These are phyloP conservation scores for Chaetodon trifascialis DNA, from an alignment of 2,113 vertebrate genomes.

Conservation along the genomic window DNA sequence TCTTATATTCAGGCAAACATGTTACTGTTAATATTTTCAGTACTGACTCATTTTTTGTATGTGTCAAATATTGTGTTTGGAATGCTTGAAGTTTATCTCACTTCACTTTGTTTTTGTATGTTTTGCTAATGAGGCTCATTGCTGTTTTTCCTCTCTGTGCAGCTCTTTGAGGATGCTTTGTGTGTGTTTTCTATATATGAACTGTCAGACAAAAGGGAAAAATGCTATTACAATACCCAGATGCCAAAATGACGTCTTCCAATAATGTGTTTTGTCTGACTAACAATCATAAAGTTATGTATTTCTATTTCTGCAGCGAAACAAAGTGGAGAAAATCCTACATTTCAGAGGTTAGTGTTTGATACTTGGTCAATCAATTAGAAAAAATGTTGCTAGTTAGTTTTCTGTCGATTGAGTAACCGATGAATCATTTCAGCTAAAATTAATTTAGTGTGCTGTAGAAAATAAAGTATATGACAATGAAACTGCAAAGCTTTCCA, in stretches of 20 bases:
- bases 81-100: no score
- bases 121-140: no score
- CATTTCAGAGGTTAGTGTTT: not conserved
- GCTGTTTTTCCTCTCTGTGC: no score
- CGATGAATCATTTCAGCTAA: not conserved
- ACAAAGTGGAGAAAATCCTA: not conserved
- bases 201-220: not conserved
- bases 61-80: no score
- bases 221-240: not conserved
- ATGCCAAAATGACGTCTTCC: not conserved
- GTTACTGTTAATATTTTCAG: not conserved
- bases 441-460: not conserved
- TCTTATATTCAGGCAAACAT: not conserved
- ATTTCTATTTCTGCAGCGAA: not conserved
- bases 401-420: not conserved
- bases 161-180: no score
- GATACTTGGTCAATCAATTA: not conserved
- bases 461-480: not conserved
- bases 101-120: no score
- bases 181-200: not conserved
- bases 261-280: not conserved
- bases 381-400: not conserved
- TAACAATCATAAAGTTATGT: not conserved
- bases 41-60: not conserved
- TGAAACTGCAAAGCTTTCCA: not conserved